Conservation (phyloP, 2,797 vertebrate genomes). For the Okamejei kenojei region DNA sequence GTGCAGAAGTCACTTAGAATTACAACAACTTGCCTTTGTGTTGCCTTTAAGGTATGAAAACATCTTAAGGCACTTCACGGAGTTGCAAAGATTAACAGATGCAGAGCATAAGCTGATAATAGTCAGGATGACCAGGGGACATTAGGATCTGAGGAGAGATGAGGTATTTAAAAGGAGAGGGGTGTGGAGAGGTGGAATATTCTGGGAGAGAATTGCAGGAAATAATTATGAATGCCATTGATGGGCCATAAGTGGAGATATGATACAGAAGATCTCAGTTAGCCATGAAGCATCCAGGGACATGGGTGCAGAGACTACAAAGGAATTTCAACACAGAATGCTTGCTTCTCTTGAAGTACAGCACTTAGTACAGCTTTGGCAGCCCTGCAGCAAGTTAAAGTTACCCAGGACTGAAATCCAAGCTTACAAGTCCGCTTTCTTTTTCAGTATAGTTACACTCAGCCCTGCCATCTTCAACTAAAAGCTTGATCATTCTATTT, state of each 20-base stretch:
- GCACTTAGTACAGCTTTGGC: not conserved
- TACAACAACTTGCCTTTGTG: not conserved
- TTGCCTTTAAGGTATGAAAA: constrained; percentile 4
- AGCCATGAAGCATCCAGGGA: not conserved
- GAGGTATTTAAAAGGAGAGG: not conserved
- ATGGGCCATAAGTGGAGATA: not conserved
- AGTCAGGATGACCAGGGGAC: not conserved
- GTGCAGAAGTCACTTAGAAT: not conserved
- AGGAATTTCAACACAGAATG: not conserved
- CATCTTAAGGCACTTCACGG: not conserved
- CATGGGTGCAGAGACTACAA: too few relatives aligned
- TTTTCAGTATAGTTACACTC: not conserved
- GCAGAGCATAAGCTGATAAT: not conserved
- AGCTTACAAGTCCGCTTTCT: not conserved
- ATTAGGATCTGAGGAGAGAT: not conserved
- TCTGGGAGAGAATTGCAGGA: not conserved
- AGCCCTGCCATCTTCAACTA: not conserved
- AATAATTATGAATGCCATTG: not conserved
- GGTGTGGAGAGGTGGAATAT: not conserved
- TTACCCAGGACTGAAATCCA: not conserved
- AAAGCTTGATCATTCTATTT: not conserved
- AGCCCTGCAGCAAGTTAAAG: not conserved
- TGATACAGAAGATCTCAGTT: not conserved
- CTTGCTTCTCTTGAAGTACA: not conserved
- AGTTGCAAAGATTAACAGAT: not conserved